These are phyloP conservation scores for Episyrphus balteatus DNA, from an alignment of 1,140 invertebrate species.

Conservation along the genomic window DNA sequence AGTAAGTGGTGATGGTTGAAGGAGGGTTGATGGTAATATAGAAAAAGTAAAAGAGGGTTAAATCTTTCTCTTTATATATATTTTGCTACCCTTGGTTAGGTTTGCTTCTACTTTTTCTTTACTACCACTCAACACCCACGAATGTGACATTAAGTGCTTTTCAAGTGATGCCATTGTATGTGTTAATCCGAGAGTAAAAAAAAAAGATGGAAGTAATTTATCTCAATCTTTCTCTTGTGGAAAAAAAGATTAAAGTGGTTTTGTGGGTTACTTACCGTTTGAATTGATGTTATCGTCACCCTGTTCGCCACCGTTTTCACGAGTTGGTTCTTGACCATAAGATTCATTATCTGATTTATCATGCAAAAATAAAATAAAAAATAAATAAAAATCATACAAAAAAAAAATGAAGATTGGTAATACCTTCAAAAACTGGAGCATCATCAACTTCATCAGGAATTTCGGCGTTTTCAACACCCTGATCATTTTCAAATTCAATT, in stretches of 20 bases:
- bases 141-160: too few species aligned
- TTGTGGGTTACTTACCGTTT: background rate
- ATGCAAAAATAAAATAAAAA: background rate
- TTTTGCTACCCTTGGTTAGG: too few species aligned
- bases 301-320: background rate
- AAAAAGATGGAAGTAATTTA: background rate
- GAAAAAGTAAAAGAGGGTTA: too few species aligned
- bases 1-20: too few species aligned
- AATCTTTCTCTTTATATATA: too few species aligned
- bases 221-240: background rate
- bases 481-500: conserved; percentile 34
- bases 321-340: conserved; percentile 15
- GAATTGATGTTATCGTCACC: conserved; percentile 2
- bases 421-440: background rate
- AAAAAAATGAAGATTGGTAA: conserved; percentile 16
- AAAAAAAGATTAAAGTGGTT: background rate
- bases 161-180: background rate
- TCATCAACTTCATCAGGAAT: conserved; percentile 18
- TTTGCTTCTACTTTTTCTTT: background rate
- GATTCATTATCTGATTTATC: conserved; percentile 31
- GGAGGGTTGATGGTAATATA: too few species aligned
- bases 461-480: conserved; percentile 22
- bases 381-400: background rate
- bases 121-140: background rate
- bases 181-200: conserved; percentile 1